Evolutionary conservation across 1,140 invertebrate species (phyloP), one percentile per base, ranked within the genome.

Genomic region (Saccostrea glomerata): DNA sequence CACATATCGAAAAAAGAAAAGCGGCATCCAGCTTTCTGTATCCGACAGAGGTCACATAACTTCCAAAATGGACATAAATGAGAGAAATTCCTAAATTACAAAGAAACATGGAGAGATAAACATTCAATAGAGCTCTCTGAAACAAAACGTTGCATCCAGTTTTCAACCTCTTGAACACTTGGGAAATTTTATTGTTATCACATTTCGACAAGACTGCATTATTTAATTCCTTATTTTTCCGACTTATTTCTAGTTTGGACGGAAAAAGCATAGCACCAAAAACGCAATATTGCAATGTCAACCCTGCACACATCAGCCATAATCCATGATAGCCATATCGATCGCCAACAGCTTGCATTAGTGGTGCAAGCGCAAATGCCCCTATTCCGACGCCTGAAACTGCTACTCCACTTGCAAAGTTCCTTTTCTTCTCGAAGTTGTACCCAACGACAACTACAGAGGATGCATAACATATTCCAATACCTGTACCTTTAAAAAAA

Each of bases 401-500:
- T 20, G 86, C 86, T 20, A 87, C 36, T 54, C 86, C 86, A 25
- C 56, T 84, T 1, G 86, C 86, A 9, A 87, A 23, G 60, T 84
- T 87, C 25, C 86, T 87, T 54, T 87, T 87, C 82, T 84, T 63
- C 25, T 87, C 82, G 55, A 87, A 87, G 58, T 83, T 84, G 58
- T 84, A 84, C 7, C 86, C 86, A 9, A 87, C 82, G 12, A 66
- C 86, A 60, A 87, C 86, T 55, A 87, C 12, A 15, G 82, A 58
- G 13, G 82, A 40, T n/a, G 56, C 47, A 23, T 84, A 84, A 15
- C 58, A 60, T 13, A 87, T 60, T 47, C 86, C 86, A 12, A 58
- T 63, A 6, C 82, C 86, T 25, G 63, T 7, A 47, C 17, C 86
- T 60, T 84, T n/a, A 40, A 2, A 84, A 66, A 83, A n/a, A 40